Conservation (phyloP, 2,888 invertebrate species). For the Andrena bucephala region DNA sequence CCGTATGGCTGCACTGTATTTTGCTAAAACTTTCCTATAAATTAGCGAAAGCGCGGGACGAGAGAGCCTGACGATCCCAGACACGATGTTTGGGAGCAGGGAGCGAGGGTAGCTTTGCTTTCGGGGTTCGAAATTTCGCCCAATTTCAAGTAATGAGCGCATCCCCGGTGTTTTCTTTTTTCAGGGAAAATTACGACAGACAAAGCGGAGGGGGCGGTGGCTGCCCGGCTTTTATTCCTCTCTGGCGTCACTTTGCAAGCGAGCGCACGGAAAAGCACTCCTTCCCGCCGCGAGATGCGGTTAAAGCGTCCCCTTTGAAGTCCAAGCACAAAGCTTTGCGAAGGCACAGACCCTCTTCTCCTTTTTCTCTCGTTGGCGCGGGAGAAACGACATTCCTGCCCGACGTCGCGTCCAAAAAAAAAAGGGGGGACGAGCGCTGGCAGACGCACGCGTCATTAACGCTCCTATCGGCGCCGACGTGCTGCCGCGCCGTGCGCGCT, state of each 20-base stretch:
- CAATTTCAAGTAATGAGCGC: conserved; percentile 22
- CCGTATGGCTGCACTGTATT: too few relatives aligned
- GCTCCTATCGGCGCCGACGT: too few relatives aligned
- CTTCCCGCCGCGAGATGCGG: conserved; percentile 48
- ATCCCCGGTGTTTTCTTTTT: conserved; percentile 16
- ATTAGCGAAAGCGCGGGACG: too few relatives aligned
- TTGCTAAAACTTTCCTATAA: too few relatives aligned
- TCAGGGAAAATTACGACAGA: conserved; percentile 5
- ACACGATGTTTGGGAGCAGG: too few relatives aligned
- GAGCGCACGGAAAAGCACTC: conserved; percentile 31
- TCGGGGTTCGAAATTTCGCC: not conserved
- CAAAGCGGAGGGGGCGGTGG: not conserved
- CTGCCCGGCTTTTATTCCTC: conserved; percentile 47
- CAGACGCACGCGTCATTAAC: too few relatives aligned
- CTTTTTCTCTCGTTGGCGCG: not conserved
- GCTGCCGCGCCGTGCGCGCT: too few relatives aligned
- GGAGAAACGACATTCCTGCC: conserved; percentile 1
- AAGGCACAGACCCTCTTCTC: conserved; percentile 3
- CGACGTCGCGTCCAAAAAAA: conserved; percentile 1
- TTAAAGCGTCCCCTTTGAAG: conserved; percentile 53
- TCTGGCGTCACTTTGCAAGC: conserved; percentile 40
- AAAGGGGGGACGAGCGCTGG: not conserved
- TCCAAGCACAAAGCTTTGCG: conserved; percentile 46
- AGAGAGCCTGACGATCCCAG: too few relatives aligned
- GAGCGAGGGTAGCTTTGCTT: too few relatives aligned